Percentiles rank a stretch among this genome's conserved stretches.
Conservation (phyloP, 2,797 vertebrate species). For the Graptemys geographica region DNA sequence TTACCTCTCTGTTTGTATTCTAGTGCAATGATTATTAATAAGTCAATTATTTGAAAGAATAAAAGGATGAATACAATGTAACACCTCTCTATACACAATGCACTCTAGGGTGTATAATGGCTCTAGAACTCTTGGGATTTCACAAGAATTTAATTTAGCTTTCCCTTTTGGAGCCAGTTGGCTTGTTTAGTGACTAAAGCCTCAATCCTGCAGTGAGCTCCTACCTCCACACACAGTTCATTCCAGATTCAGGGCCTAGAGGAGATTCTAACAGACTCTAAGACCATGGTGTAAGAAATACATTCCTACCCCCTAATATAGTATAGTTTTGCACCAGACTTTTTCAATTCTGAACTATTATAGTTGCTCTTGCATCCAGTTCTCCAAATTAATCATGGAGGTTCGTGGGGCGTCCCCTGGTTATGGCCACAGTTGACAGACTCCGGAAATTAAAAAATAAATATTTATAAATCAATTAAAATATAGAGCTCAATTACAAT, state of each 20-base stretch:
- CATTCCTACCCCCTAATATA: not conserved
- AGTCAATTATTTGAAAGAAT: not conserved
- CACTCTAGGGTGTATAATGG: not conserved
- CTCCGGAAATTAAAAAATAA: not conserved
- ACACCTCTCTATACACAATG: rapidly evolving
- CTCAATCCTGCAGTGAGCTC: not conserved
- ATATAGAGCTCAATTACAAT: not conserved
- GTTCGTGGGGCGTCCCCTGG: not conserved
- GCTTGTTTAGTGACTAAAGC: not conserved
- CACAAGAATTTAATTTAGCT: not conserved
- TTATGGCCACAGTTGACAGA: not conserved
- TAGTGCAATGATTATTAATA: not conserved
- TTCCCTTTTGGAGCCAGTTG: not conserved
- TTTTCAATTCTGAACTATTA: not conserved
- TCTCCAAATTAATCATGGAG: not conserved
- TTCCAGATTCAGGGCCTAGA: not conserved
- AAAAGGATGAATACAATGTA: not conserved
- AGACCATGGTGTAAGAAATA: not conserved
- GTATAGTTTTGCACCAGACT: not conserved
- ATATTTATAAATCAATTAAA: not conserved
- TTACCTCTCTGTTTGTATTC: not conserved
- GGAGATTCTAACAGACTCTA: not conserved
- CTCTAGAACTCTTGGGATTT: not conserved
- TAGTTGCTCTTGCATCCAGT: not conserved
- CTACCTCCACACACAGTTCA: not conserved